Base-by-base conservation (phyloP, 1,140 invertebrate species). In the Globodera ellingtonae region DNA sequence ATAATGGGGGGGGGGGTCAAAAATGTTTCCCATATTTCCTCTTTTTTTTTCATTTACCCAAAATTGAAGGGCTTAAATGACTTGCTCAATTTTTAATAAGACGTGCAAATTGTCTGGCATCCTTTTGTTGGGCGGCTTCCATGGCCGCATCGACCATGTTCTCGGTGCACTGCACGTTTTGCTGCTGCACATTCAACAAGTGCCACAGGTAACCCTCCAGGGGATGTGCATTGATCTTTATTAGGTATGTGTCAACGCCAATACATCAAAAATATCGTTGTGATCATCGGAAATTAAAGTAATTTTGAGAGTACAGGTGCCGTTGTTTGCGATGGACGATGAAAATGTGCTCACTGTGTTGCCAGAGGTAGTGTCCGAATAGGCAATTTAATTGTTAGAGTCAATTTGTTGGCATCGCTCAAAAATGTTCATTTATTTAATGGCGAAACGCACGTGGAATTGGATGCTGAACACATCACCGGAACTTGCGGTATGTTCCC, bases 141-240 rank as follows among this genome's bases (percentile, higher is more conserved):
- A 65, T n/a, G 80, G 80, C 18, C 77, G 80, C 59, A 81, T 81
- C 21, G 80, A 81, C 71, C 80, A 81, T 46, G 56, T 71, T 15
- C 52, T 81, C 48, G 80, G 80, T 15, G 72, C 50, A 52, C 15
- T 81, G 52, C 77, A 81, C 35, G 47, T 69, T 47, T 21, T 81
- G 62, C 56, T 81, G 47, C 62, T 80, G 18, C 80, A 81, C 44
- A 50, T 67, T 46, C 67, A 70, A 18, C 67, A 70, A 18, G 13
- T 13, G 35, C 46, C 67, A 47, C 35, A 70, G 18, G 24, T 35
- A 47, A 44, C 13, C 59, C 13, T 35, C 35, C 1, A 35, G 35
- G 35, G 35, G 35, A 35, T 35, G 35, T 35, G 35, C 2, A 35
- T 35, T 35, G 35, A 35, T 35, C 35, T 35, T 35, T 35, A 35